Evolutionary conservation across 1,140 invertebrate genomes (phyloP), one percentile per base, ranked within the genome.

Genomic region (Agrilus planipennis): DNA sequence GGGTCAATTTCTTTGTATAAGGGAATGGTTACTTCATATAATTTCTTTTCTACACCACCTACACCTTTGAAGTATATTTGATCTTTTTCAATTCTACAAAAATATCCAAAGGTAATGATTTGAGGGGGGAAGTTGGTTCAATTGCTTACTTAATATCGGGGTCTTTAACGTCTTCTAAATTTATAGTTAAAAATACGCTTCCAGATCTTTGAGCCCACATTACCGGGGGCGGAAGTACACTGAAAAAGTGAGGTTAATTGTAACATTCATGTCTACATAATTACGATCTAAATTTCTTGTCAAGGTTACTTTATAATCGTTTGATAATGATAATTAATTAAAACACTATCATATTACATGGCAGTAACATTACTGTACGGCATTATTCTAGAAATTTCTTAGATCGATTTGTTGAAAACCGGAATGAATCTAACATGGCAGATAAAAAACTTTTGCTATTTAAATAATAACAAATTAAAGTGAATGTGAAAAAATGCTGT

Each of bases 181-280:
- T 84, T 54, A 95, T 79, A 31, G 88, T 94, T 35, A 95, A 63
- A 63, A 78, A 92, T 27, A 96, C 64, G 49, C 79, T 64, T 50
- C 77, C 72, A 54, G 71, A 78, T 56, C 84, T 76, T 65, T 96
- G 90, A 14, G 91, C 92, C 92, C 91, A 96, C 55, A 82, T 77
- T 27, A 93, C 80, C 31, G 84, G 77, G 23, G 90, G 89, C 45
- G 84, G 82, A 39, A 49, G 45, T 52, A 51, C 45, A 34, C 55
- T 58, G 43, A 31, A 54, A 59, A 23, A 19, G 18, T 27, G 25
- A 2, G 4, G 18, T 11, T 31, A 31, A 31, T 11, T 11, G 9
- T 31, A 31, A 11, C 5, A 31, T 31, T 11, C 5, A 31, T 5
- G 15, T 12, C 15, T 14, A 31, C 15, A 10, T n/a, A 10, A 34